These are phyloP conservation scores for Lypha dubia DNA, from an alignment of 2,888 invertebrate species.

Conservation along the genomic window DNA sequence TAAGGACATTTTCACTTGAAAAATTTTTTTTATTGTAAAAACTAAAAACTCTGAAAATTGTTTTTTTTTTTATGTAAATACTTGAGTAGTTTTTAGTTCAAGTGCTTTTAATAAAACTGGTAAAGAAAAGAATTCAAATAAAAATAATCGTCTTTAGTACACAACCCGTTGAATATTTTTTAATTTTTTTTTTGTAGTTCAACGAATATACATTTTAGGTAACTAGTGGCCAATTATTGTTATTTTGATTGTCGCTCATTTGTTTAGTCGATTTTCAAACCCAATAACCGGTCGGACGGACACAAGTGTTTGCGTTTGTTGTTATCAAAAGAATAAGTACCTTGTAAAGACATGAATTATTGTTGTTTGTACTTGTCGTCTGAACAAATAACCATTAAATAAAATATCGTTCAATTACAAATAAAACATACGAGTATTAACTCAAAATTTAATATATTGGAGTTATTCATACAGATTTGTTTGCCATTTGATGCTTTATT, in stretches of 20 bases:
- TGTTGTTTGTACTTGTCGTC: constrained; percentile 11
- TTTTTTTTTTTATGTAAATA: not conserved
- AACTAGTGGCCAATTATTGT: not conserved
- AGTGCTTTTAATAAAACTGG: constrained; percentile 57
- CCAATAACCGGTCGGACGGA: not conserved
- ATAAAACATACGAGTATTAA: too few relatives aligned
- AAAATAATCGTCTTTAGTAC: not conserved
- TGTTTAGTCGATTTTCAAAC: not conserved
- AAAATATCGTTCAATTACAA: too few relatives aligned
- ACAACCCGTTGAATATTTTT: too few relatives aligned
- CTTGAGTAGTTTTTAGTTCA: constrained; percentile 24
- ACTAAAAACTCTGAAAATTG: too few relatives aligned
- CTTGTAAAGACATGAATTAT: constrained; percentile 6
- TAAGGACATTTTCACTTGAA: too few relatives aligned
- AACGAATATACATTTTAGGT: too few relatives aligned
- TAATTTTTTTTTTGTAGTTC: too few relatives aligned
- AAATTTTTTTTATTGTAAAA: too few relatives aligned
- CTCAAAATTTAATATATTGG: too few relatives aligned
- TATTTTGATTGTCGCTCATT: not conserved
- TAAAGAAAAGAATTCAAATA: not conserved
- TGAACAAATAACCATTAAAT: constrained; percentile 53
- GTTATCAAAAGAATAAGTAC: constrained; percentile 6
- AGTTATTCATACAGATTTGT: too few relatives aligned
- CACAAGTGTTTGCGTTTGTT: not conserved
- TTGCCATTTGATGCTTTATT: too few relatives aligned